A percentile compares a stretch with the other conserved stretches of the same genome.
phyloP scores from a whole-genome alignment of 2,888 invertebrate genomes.

The Andrena minutula region DNA sequence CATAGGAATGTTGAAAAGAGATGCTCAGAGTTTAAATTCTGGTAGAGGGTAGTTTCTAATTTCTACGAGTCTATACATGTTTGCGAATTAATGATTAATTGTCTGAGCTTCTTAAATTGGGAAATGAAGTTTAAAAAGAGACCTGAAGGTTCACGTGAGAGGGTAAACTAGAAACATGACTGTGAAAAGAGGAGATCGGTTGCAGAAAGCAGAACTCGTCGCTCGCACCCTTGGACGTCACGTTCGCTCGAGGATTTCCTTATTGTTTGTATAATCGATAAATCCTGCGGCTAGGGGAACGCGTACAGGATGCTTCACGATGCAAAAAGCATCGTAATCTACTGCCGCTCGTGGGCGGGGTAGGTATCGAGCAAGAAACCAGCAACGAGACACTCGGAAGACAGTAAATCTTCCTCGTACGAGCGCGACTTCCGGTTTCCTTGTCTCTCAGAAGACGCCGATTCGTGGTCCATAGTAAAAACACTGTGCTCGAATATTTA shows the following conservation, averaged over 20 bases:
- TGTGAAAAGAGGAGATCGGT: neutral
- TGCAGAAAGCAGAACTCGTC: slow-evolving; percentile 3
- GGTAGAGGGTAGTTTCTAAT: too few relatives aligned
- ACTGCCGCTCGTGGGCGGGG: slow-evolving; percentile 71
- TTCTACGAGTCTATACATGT: too few relatives aligned
- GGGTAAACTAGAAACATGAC: neutral
- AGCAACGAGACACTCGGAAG: slow-evolving; percentile 57
- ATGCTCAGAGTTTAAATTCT: too few relatives aligned
- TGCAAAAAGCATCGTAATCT: slow-evolving; percentile 74
- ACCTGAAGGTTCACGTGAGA: neutral
- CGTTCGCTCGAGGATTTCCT: slow-evolving; percentile 67
- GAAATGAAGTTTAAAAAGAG: too few relatives aligned
- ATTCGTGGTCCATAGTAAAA: neutral
- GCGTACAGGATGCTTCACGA: slow-evolving; percentile 65
- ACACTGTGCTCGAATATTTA: neutral
- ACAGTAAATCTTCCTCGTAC: slow-evolving; percentile 56
- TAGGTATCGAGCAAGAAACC: slow-evolving; percentile 47
- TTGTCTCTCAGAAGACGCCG: slow-evolving; percentile 24
- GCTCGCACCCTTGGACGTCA: slow-evolving; percentile 38
- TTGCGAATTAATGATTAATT: too few relatives aligned
- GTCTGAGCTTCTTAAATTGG: too few relatives aligned
- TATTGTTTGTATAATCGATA: slow-evolving; percentile 75
- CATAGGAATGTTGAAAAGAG: too few relatives aligned
- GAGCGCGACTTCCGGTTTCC: slow-evolving; percentile 60
- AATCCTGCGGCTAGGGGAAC: slow-evolving; percentile 65